Evolutionary conservation across 2,888 invertebrate genomes (phyloP), one percentile per base, ranked within the genome.

Genomic region (Agrotis exclamationis): DNA sequence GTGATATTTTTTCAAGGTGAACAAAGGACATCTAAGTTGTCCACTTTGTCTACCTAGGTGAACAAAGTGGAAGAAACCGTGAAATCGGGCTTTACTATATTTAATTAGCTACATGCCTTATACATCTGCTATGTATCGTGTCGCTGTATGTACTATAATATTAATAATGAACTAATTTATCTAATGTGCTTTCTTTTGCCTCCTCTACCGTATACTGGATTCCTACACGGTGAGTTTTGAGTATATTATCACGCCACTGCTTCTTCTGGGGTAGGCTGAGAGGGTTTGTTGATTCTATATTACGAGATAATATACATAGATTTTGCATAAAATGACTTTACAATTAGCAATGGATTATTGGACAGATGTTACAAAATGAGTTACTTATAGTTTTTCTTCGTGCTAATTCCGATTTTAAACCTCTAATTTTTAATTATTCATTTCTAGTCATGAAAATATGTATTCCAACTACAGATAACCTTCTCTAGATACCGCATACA

Each of bases 101-200:
- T 39, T 45, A 16, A 16, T 45, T 16, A 13, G 1, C 5, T 59
- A 2, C 44, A 24, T 44, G 54, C 58, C 20, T 47, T 60, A 62
- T 74, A 13, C 63, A 56, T 3, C 1, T 58, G 76, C 80, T 33
- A 56, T 59, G 14, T 56, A 59, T 2, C 3, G 4, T n/a, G 3
- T 47, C 56, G 81, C 68, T 67, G 11, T 33, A 44, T 70, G 44
- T 70, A 53, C 47, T 68, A 58, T 65, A n/a, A 58, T 82, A 68
- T 5, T 66, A 63, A 82, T 73, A 76, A 83, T 88, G 89, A 94
- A 95, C 95, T 97, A 96, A 97, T 96, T 96, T 97, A 96, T 97
- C 97, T 97, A 96, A 97, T 97, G 96, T 97, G 96, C 96, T 97
- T 96, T 96, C 93, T 96, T 96, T 96, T 96, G 96, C 96, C 96